phyloP scores from a whole-genome alignment of 2,797 vertebrate genomes.

The Euthynnus affinis region DNA sequence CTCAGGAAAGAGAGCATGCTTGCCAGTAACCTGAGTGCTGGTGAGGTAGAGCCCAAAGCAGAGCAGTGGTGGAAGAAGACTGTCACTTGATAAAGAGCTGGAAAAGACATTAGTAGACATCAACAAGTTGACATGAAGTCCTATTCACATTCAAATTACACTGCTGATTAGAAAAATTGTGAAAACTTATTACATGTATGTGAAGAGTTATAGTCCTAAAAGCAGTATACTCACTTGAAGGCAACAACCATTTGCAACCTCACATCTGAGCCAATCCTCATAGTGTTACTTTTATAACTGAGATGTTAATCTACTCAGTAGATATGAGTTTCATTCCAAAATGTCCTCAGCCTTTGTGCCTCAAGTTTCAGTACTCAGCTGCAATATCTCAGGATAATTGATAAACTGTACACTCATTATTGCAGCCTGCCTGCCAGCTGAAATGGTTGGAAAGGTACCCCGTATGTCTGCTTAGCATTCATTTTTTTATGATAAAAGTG shows the following conservation, averaged over 20 bases:
- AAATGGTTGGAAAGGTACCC: neutral
- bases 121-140: neutral
- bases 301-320: neutral
- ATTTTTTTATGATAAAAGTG: neutral
- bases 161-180: neutral
- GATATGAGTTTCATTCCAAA: neutral
- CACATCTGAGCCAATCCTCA: neutral
- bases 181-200: conserved; percentile 3
- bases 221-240: neutral
- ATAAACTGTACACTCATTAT: neutral
- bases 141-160: neutral
- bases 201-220: neutral
- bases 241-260: neutral
- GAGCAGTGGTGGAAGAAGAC: neutral
- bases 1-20: neutral
- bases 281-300: neutral
- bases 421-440: neutral
- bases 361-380: conserved; percentile 9
- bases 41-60: neutral
- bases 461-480: neutral
- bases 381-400: conserved; percentile 16
- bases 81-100: neutral
- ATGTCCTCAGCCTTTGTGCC: neutral
- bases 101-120: neutral
- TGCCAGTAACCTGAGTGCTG: neutral